A percentile compares a stretch with the other conserved stretches of the same genome.
Evolutionary conservation across 2,113 vertebrate genomes (phyloP).

Genomic region (Polyodon spathula): DNA sequence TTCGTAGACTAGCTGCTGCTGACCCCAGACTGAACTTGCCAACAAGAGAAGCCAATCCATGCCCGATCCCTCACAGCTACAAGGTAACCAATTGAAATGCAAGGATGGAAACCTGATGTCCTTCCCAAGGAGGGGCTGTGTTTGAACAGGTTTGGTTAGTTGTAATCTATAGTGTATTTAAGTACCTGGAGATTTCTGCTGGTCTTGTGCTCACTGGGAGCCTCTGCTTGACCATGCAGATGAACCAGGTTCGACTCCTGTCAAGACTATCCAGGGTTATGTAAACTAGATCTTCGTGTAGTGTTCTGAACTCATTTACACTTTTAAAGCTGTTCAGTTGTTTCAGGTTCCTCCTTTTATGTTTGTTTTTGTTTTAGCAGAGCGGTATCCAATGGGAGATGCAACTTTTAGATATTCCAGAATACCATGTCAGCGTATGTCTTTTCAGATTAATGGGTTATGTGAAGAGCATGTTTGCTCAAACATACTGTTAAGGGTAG

Average conservation of each 20-base stretch:
- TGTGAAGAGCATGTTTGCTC: too few relatives aligned
- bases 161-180: slow-evolving; percentile 42
- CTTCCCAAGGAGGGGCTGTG: too few relatives aligned
- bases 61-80: slow-evolving; percentile 55
- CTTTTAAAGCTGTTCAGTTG: too few relatives aligned
- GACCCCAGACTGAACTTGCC: slow-evolving; percentile 86
- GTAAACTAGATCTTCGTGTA: not conserved
- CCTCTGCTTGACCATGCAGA: slow-evolving; percentile 93
- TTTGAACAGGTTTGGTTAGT: too few relatives aligned
- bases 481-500: too few relatives aligned
- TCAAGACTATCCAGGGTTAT: slow-evolving; percentile 77
- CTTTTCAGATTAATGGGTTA: too few relatives aligned
- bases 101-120: not conserved
- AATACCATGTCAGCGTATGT: too few relatives aligned
- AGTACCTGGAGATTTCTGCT: slow-evolving; percentile 65
- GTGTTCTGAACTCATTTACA: too few relatives aligned
- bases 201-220: slow-evolving; percentile 94
- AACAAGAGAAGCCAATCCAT: slow-evolving; percentile 60
- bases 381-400: not conserved
- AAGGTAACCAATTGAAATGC: slow-evolving; percentile 60
- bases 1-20: slow-evolving; percentile 83
- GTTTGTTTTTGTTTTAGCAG: not conserved
- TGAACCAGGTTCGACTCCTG: slow-evolving; percentile 99
- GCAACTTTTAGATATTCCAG: too few relatives aligned
- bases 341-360: not conserved